phyloP scores from a whole-genome alignment of 2,113 vertebrate genomes.

The Coreoperca whiteheadi region DNA sequence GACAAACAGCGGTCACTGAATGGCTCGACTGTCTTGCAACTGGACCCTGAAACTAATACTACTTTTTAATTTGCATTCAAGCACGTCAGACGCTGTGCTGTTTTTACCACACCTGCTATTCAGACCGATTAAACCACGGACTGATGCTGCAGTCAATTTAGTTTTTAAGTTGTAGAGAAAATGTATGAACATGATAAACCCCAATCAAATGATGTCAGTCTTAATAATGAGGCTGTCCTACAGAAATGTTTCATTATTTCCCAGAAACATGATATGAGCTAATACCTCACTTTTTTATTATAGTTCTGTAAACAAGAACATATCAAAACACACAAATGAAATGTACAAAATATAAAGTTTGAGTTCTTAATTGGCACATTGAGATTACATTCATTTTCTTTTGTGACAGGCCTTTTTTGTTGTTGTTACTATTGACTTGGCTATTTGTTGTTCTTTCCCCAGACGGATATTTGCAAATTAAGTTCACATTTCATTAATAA shows the following conservation, averaged over 20 bases:
- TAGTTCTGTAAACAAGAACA: conserved; percentile 62
- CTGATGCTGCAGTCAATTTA: conserved; percentile 7
- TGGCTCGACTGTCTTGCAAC: conserved; percentile 1
- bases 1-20: background rate
- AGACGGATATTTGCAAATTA: conserved; percentile 15
- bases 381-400: conserved; percentile 24
- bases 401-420: background rate
- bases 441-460: conserved; percentile 1
- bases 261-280: conserved; percentile 7
- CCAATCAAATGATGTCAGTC: background rate
- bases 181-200: background rate
- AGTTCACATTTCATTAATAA: conserved; percentile 20
- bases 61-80: conserved; percentile 2
- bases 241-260: background rate
- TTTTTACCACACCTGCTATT: conserved; percentile 2
- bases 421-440: background rate
- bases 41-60: background rate
- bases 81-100: background rate
- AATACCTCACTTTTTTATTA: conserved; percentile 41
- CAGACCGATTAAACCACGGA: conserved; percentile 2
- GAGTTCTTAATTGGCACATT: conserved; percentile 31
- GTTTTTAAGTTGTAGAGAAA: background rate
- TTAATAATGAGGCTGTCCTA: background rate
- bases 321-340: conserved; percentile 55
- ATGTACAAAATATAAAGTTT: conserved; percentile 30